These are phyloP conservation scores for Petrocephalus schoutedeni DNA, from an alignment of 2,797 vertebrate genomes.

Conservation along the genomic window DNA sequence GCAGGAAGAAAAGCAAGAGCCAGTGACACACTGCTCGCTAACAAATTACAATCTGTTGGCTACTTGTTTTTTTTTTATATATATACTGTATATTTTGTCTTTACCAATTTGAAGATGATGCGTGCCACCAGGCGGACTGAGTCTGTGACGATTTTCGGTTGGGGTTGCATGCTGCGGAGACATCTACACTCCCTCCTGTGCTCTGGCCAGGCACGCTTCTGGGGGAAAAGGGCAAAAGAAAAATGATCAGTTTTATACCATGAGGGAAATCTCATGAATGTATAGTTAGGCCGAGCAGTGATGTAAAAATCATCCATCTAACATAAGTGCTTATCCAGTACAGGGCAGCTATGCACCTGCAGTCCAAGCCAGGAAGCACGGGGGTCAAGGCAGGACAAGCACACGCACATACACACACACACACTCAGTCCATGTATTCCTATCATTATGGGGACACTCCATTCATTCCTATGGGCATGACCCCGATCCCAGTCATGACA, in stretches of 20 bases:
- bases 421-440: too few relatives aligned
- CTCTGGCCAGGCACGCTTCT: constrained; percentile 81
- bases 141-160: constrained; percentile 72
- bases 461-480: too few relatives aligned
- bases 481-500: too few relatives aligned
- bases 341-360: too few relatives aligned
- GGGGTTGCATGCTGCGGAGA: constrained; percentile 67
- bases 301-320: background rate
- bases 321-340: background rate
- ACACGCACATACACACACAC: background rate
- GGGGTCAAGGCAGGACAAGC: background rate
- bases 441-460: too few relatives aligned
- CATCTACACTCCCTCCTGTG: constrained; percentile 85
- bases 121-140: constrained; percentile 81
- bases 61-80: background rate
- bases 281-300: background rate
- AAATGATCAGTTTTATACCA: background rate
- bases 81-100: constrained; percentile 33
- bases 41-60: background rate
- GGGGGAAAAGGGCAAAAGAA: constrained; percentile 23
- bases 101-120: constrained; percentile 79
- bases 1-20: constrained; percentile 10
- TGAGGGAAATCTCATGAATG: background rate
- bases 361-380: too few relatives aligned
- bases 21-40: background rate